Evolutionary conservation across 2,888 invertebrate species (phyloP), one percentile per base, ranked within the genome.

Genomic region (Tortricodes alternella): DNA sequence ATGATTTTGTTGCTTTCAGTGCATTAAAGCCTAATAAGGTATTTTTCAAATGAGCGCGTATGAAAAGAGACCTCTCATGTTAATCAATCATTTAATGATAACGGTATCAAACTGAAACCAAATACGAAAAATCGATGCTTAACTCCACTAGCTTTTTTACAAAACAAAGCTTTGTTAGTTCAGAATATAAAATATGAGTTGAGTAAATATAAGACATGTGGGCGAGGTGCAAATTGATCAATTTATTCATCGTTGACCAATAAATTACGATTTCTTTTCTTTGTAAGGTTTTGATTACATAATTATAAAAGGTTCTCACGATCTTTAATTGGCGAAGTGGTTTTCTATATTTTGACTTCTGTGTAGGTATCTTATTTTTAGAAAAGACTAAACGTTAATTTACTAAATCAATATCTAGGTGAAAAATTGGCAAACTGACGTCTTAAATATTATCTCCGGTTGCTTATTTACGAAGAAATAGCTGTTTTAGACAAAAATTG

Each of bases 241-340:
- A 44, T 44, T 55, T 16, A 55, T 43, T 49, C 21, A 55, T 6
- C 6, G 29, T 3, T 34, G 7, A 11, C 4, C 32, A n/a, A 19
- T 41, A 41, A 24, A 41, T 29, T 15, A 24, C 18, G 3, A 19
- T 34, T 55, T 16, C 16, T 15, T 48, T 41, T 48, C 34, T 48
- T 48, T 24, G 7, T 29, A 8, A 18, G 27, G 21, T 9, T 29
- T 32, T 29, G 32, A 46, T 53, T 48, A 48, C 19, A 35, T 48
- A 43, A 48, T 19, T 29, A 13, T 24, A 23, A 13, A 27, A 8
- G 9, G 35, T 55, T 43, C 34, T 41, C 48, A 41, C 55, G 48
- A 8, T 46, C 11, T n/a, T 19, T n/a, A 16, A 39, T 53, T 32
- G 38, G 29, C 18, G 32, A 39, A 46, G 38, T 23, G 4, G 46